Base-by-base conservation (phyloP, 2,113 vertebrate genomes). In the Phaethon lepturus region DNA sequence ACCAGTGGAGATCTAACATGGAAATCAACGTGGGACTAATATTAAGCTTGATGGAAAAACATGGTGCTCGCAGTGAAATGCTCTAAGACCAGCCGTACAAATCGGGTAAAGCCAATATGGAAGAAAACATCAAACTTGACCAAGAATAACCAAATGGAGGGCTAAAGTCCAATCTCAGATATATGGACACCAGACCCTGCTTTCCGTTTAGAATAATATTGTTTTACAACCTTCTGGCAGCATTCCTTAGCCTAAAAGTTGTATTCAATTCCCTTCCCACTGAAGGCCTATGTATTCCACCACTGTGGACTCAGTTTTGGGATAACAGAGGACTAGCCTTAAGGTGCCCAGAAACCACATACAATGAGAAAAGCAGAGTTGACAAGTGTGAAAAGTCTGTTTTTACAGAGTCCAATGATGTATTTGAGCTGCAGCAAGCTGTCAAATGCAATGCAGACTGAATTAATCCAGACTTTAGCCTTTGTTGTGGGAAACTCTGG, bases 151-250 rank as follows among this genome's bases (percentile, higher is more conserved):
- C 83, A 75, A 82, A 52, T 29, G 45, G 58, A 91, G 35, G 71
- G 81, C 52, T 80, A 38, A 49, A 24, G 31, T 67, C 85, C 63
- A 69, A 4, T 62, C 77, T 75, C 60, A 28, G 69, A 17, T 75
- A 55, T n/a, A 8, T 50, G 66, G 64, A 81, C 68, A 71, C 55
- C 60, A 92, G 95, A 52, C 29, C 40, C 19, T 52, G 64, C 18
- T 67, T 97, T 79, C 81, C 3, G 0, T 76, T 84, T 80, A 4
- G 24, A 73, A 47, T 24, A 60, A 67, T 47, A 67, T 18, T 87
- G 29, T 45, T 93, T 95, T 94, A 89, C 52, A 85, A 56, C 35
- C 64, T 78, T 35, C 83, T 97, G 95, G 86, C 95, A 90, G 59
- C 13, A 1, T 42, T 87, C 44, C 47, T 77, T 52, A 58, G 17